Evolutionary conservation across 2,113 vertebrate species (phyloP).

Genomic region (Platysteira castanea): DNA sequence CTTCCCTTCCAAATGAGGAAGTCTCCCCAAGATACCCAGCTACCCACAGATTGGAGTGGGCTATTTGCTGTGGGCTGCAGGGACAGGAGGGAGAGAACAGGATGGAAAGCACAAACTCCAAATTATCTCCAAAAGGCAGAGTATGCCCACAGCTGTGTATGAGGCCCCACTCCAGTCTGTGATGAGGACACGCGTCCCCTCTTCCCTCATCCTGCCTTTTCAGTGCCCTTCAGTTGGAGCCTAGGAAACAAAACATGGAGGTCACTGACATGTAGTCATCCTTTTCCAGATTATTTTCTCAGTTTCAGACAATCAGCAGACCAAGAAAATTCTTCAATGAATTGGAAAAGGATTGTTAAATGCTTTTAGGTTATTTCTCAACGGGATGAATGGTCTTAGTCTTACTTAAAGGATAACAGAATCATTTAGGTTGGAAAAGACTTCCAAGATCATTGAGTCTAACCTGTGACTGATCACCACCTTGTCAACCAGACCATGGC

Average conservation of each 20-base stretch:
- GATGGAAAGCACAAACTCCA: background rate
- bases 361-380: background rate
- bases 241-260: background rate
- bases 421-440: background rate
- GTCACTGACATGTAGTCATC: background rate
- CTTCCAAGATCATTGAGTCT: background rate
- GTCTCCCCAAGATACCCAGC: background rate
- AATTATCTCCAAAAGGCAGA: background rate
- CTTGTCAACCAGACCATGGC: background rate
- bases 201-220: rapidly evolving
- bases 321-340: background rate
- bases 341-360: background rate
- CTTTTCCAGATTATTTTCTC: background rate
- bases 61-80: background rate
- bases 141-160: background rate
- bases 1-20: background rate
- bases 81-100: background rate
- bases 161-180: background rate
- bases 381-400: background rate
- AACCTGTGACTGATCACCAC: background rate
- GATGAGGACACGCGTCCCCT: rapidly evolving
- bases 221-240: rapidly evolving
- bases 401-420: background rate
- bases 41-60: background rate
- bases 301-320: background rate